Percentiles rank a stretch among this genome's conserved stretches.
phyloP scores from a whole-genome alignment of 2,888 invertebrate genomes.

The Eulithis testata region DNA sequence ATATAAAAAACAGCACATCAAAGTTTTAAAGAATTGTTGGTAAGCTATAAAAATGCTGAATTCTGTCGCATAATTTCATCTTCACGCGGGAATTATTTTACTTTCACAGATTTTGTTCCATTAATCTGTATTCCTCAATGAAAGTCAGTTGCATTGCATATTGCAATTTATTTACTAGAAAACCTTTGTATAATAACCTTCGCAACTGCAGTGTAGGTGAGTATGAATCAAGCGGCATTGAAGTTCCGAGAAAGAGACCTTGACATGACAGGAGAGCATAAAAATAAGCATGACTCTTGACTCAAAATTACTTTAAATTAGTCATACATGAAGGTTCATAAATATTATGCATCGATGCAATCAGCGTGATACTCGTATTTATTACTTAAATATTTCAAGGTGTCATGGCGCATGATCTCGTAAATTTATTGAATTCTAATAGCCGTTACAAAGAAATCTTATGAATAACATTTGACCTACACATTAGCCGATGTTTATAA shows the following conservation, averaged over 20 bases:
- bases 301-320: slow-evolving; percentile 19
- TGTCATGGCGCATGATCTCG: background rate
- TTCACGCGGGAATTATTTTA: slow-evolving; percentile 32
- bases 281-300: slow-evolving; percentile 39
- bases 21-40: too few species aligned
- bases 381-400: background rate
- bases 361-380: background rate
- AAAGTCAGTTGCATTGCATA: slow-evolving; percentile 17
- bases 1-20: background rate
- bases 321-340: slow-evolving; percentile 1
- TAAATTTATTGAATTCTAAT: too few species aligned
- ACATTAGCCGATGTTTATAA: too few species aligned
- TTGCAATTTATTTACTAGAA: slow-evolving; percentile 10
- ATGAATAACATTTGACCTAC: too few species aligned
- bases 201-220: slow-evolving; percentile 20
- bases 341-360: background rate
- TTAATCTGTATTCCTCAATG: slow-evolving; percentile 4
- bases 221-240: slow-evolving; percentile 57
- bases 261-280: slow-evolving; percentile 58
- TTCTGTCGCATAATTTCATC: background rate
- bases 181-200: slow-evolving; percentile 33
- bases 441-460: too few species aligned
- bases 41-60: too few species aligned
- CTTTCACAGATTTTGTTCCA: slow-evolving; percentile 30
- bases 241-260: slow-evolving; percentile 57